These are phyloP conservation scores for Rhinogobius similis DNA, from an alignment of 2,113 vertebrate species.

Conservation along the genomic window DNA sequence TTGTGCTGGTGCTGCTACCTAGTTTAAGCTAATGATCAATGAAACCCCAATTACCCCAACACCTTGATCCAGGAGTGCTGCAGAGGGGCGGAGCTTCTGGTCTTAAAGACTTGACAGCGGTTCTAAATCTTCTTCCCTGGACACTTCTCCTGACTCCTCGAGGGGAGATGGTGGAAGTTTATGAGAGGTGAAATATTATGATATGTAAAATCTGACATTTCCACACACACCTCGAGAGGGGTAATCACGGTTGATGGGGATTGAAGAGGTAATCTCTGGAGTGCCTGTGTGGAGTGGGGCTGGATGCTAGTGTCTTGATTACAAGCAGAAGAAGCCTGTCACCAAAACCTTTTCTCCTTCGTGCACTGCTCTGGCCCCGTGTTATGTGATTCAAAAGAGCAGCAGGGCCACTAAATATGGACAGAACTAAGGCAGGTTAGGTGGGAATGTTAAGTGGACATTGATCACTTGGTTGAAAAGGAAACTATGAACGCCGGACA, in stretches of 20 bases:
- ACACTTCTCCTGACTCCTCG: constrained; percentile 58
- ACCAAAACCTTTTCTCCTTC: constrained; percentile 21
- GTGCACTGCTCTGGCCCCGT: constrained; percentile 38
- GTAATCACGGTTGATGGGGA: constrained; percentile 74
- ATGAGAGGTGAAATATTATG: constrained; percentile 71
- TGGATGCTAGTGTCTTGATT: constrained; percentile 60
- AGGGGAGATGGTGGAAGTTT: constrained; percentile 46
- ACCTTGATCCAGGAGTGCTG: constrained; percentile 46
- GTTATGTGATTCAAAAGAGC: constrained; percentile 33
- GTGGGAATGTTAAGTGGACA: too few relatives aligned
- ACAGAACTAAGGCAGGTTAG: neutral
- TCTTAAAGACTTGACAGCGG: constrained; percentile 16
- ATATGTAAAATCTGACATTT: constrained; percentile 82
- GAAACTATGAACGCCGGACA: too few relatives aligned
- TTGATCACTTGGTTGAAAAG: too few relatives aligned
- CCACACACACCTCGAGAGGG: constrained; percentile 59
- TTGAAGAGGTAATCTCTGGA: constrained; percentile 59
- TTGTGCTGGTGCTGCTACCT: constrained; percentile 56
- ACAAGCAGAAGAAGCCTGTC: constrained; percentile 46
- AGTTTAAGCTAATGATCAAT: constrained; percentile 66
- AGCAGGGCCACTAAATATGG: constrained; percentile 35
- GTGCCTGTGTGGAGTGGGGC: constrained; percentile 43
- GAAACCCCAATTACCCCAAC: constrained; percentile 73
- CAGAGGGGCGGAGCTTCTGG: constrained; percentile 42
- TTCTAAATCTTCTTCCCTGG: constrained; percentile 41